These are phyloP conservation scores for Lacanobia wlatinum DNA, from an alignment of 2,888 invertebrate species.

Conservation along the genomic window DNA sequence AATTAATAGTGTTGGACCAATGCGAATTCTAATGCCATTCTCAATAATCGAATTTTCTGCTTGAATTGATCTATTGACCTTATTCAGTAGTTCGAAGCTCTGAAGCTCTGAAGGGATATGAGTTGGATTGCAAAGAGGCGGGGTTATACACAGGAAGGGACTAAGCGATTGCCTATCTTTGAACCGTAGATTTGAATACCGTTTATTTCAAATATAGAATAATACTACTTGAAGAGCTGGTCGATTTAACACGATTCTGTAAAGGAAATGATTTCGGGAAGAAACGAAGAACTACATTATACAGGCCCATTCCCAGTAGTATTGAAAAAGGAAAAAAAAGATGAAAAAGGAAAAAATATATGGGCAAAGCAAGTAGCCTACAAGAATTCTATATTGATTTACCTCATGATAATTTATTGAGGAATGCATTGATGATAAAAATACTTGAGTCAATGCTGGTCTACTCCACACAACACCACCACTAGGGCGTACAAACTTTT, in stretches of 20 bases:
- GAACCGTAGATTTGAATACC: conserved; percentile 1
- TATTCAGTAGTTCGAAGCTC: conserved; percentile 31
- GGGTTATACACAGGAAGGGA: conserved; percentile 20
- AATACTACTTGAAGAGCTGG: neutral
- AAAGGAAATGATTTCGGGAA: neutral
- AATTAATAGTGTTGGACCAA: conserved; percentile 36
- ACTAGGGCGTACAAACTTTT: no score
- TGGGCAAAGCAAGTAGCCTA: no score
- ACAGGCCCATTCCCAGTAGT: no score
- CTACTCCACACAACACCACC: no score
- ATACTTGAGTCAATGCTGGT: no score
- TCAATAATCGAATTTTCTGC: conserved; percentile 41
- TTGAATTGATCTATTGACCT: conserved; percentile 45
- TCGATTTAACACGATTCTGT: neutral
- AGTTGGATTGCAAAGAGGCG: conserved; percentile 38
- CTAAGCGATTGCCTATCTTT: conserved; percentile 25
- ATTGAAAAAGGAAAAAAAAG: no score
- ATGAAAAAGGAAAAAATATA: no score
- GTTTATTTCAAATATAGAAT: conserved; percentile 7
- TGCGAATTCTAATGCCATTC: conserved; percentile 39
- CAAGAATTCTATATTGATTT: no score
- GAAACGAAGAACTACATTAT: no score
- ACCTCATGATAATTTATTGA: no score
- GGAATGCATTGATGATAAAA: no score
- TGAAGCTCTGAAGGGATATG: conserved; percentile 26